Evolutionary conservation across 2,113 vertebrate species (phyloP), one percentile per base, ranked within the genome.

Genomic region (Chauna torquata): DNA sequence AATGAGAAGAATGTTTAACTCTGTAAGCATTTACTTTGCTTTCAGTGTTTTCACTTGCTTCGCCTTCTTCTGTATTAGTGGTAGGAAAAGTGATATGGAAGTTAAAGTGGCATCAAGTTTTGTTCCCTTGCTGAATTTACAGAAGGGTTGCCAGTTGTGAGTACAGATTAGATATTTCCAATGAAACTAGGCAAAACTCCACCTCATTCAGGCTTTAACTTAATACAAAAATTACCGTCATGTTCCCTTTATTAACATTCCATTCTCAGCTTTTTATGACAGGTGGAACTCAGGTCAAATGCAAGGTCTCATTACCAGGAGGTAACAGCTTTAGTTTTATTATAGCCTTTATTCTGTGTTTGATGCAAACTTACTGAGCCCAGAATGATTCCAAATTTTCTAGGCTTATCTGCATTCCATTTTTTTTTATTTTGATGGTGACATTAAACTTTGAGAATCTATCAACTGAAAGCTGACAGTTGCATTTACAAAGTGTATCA

Each of bases 261-360:
- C 85, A 59, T 66, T 36, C 47, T 57, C 25, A 72, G 40, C n/a
- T 76, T 70, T 85, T 81, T 86, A 71, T 78, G 64, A 61, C 52
- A 94, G 78, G 76, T 96, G 62, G 76, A 81, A 83, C 24, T 54
- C 40, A 40, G 84, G 88, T 96, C 84, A 96, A 95, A 88, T 52
- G 42, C 81, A 66, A 95, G 70, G 47, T 96, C 82, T 96, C 88
- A 79, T 93, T 92, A 86, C 34, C 54, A 82, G 69, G 27, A 96
- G 66, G 88, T 71, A 72, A 77, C 27, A 79, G 61, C 50, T 96
- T 85, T 64, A 22, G 34, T 44, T 96, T 96, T 94, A 66, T 20
- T 84, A n/a, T 52, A 82, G 9, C 30, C 34, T 86, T 86, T 93
- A 44, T 68, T 74, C 30, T 91, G 69, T 82, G 30, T 86, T 84